Percentiles rank a stretch among this genome's conserved stretches.
phyloP scores from a whole-genome alignment of 2,888 invertebrate genomes.

The Epirrhoe tristata region DNA sequence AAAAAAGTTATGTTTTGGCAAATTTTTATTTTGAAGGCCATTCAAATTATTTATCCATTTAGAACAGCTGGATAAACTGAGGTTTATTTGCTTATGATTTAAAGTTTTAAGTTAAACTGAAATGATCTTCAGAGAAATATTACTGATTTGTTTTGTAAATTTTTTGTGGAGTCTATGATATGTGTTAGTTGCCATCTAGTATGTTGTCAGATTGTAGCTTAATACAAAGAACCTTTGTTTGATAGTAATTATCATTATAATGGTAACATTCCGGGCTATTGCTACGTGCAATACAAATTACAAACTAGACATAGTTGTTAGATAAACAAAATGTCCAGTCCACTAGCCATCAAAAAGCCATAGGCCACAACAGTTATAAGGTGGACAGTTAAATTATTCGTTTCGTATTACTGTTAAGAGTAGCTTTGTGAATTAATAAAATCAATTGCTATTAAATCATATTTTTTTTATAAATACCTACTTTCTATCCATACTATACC shows the following conservation, averaged over 20 bases:
- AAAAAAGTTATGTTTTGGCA: neutral
- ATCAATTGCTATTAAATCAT: conserved; percentile 31
- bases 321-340: neutral
- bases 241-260: neutral
- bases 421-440: conserved; percentile 38
- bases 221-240: neutral
- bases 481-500: neutral
- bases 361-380: neutral
- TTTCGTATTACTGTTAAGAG: conserved; percentile 19
- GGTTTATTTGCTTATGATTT: neutral
- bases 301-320: neutral
- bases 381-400: conserved; percentile 22
- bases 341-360: conserved; percentile 1
- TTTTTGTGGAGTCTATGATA: conserved; percentile 1
- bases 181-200: neutral
- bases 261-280: conserved; percentile 1
- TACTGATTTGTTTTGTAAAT: neutral
- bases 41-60: neutral
- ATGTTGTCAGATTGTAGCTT: neutral
- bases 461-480: neutral
- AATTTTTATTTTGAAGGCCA: neutral
- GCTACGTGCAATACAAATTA: neutral
- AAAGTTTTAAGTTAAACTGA: conserved; percentile 1
- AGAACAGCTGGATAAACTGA: neutral
- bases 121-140: neutral